A percentile compares a stretch with the other conserved stretches of the same genome.
Conservation (phyloP, 2,888 invertebrate genomes). For the Desoria tigrina region DNA sequence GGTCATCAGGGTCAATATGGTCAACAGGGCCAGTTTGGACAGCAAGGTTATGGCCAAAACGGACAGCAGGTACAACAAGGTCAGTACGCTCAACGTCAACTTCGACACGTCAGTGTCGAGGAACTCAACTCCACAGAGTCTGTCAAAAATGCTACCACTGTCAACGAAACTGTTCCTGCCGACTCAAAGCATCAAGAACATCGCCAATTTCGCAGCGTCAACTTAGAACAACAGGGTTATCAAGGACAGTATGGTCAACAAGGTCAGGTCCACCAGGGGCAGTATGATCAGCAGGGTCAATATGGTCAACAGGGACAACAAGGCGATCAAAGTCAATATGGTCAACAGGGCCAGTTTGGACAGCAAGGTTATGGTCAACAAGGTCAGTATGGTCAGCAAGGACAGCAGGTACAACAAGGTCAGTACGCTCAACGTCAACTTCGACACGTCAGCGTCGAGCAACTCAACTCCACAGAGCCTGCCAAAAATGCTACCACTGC, state of each 20-base stretch:
- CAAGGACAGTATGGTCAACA: neutral
- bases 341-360: neutral
- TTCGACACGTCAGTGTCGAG: too few species aligned
- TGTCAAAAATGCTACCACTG: too few species aligned
- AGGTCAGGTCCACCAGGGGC: neutral
- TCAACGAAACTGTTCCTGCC: too few species aligned
- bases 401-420: neutral
- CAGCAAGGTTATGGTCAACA: constrained; percentile 7
- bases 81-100: too few species aligned
- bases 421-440: too few species aligned
- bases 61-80: neutral
- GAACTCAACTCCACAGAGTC: too few species aligned
- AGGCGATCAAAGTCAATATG: neutral
- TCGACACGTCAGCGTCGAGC: too few species aligned
- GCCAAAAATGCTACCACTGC: too few species aligned
- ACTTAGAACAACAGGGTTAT: too few species aligned
- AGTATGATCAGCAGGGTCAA: neutral
- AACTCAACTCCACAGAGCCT: too few species aligned
- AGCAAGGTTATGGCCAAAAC: neutral
- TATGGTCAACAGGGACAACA: neutral
- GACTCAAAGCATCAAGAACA: too few species aligned
- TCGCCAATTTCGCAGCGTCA: too few species aligned
- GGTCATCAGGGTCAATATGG: neutral
- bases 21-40: neutral
- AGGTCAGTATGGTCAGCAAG: neutral